Conservation (phyloP, 1,140 invertebrate genomes). For the Thereuonema tuberculata region DNA sequence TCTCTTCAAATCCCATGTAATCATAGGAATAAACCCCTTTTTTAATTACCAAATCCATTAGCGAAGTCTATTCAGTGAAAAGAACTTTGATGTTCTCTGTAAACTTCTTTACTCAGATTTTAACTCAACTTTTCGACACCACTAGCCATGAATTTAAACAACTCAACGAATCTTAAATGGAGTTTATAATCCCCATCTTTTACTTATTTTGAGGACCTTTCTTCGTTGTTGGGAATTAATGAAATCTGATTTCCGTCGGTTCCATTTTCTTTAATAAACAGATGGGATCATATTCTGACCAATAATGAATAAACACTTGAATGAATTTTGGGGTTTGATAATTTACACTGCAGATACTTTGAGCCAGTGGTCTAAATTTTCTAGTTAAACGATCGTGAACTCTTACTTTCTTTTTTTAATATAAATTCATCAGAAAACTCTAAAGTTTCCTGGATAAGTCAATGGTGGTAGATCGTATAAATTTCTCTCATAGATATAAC, state of each 20-base stretch:
- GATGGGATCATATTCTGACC: slow-evolving; percentile 29
- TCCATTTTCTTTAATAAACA: slow-evolving; percentile 25
- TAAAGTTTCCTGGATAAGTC: no score
- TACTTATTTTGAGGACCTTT: slow-evolving; percentile 15
- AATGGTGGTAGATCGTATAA: no score
- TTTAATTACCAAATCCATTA: slow-evolving; percentile 12
- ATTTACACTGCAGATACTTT: no score
- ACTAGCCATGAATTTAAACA: background rate
- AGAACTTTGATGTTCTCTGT: slow-evolving; percentile 13
- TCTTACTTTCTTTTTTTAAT: no score
- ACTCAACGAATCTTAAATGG: background rate
- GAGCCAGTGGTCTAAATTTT: no score
- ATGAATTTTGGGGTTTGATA: no score
- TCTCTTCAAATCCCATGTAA: slow-evolving; percentile 20
- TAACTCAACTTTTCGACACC: no score
- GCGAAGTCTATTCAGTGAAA: slow-evolving; percentile 12
- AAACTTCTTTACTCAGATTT: background rate
- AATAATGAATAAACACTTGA: slow-evolving; percentile 33
- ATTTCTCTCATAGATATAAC: no score
- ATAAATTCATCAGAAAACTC: no score
- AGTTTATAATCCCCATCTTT: background rate
- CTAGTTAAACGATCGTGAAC: no score
- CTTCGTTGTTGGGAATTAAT: slow-evolving; percentile 30
- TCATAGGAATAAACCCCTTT: slow-evolving; percentile 27
- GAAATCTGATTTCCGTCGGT: slow-evolving; percentile 22